Evolutionary conservation across 2,113 vertebrate species (phyloP), one percentile per base, ranked within the genome.

Genomic region (Albula glossodonta): DNA sequence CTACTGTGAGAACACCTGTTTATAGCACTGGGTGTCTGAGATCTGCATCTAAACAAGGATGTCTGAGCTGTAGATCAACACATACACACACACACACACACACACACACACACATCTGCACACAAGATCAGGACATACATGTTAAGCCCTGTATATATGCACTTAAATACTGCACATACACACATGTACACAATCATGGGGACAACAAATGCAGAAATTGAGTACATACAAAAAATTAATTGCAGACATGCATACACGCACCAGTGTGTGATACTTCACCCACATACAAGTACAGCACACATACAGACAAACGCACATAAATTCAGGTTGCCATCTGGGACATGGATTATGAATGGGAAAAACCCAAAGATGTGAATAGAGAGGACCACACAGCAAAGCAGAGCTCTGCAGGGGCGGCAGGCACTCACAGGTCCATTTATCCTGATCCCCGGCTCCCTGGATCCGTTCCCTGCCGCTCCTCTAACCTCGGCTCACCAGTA

Each of bases 11-110:
- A 88, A 86, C 82, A 85, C 78, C 66, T 60, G 41, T 41, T 19
- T 52, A 78, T 87, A 70, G 82, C 66, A 85, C 78, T 85, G 88
- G 91, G 87, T 86, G 78, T 60, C 77, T 74, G 13, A 87, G 49
- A 51, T 8, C 60, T 66, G 66, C 57, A 56, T 82, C 41, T 53
- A 15, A 15, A 25, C 51, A 79, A 15, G 51, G 51, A 51, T 78
- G 84, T 57, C 53, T 63, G 56, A 53, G 4, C 2, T 50, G 19
- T 85, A 57, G 4, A 52, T 80, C 1, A 8, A 5, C 10, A 25
- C 19, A 57, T n/a, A 17, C 31, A 13, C 22, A 15, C 41, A 80
- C 8, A 56, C 81, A 78, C n/a, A 19, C 11, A 41, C 11, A 49
- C 15, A 11, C 78, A 48, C 57, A 89, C 82, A 84, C 53, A 66